phyloP scores from a whole-genome alignment of 2,888 invertebrate species.

The Sphinx pinastri region DNA sequence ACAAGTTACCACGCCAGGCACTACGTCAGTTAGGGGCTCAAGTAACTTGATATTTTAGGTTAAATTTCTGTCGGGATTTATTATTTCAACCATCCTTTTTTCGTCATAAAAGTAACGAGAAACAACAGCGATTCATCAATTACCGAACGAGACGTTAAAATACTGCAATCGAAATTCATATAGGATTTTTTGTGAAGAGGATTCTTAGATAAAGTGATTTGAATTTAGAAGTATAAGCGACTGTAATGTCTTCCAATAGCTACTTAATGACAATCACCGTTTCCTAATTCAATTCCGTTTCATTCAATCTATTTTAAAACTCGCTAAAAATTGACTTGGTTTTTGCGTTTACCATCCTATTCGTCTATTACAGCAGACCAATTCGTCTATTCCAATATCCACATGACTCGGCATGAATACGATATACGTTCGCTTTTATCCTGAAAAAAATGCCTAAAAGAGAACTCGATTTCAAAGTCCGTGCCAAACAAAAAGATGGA shows the following conservation, averaged over 20 bases:
- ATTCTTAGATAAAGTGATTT: too few relatives aligned
- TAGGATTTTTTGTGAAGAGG: too few relatives aligned
- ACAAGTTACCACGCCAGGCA: slow-evolving; percentile 24
- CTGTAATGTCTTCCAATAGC: not conserved
- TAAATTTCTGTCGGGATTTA: slow-evolving; percentile 22
- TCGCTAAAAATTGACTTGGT: not conserved
- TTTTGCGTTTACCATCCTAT: not conserved
- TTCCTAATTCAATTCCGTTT: too few relatives aligned
- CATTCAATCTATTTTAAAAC: too few relatives aligned
- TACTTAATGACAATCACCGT: not conserved
- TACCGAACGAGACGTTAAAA: not conserved
- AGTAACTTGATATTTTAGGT: slow-evolving; percentile 27
- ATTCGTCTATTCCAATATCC: slow-evolving; percentile 14
- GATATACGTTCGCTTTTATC: slow-evolving; percentile 14
- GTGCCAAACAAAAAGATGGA: slow-evolving; percentile 22
- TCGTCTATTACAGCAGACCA: not conserved
- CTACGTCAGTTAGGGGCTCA: slow-evolving; percentile 16
- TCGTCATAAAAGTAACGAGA: slow-evolving; percentile 5
- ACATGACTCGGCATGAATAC: slow-evolving; percentile 6
- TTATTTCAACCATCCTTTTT: slow-evolving; percentile 19
- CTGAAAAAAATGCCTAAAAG: slow-evolving; percentile 1
- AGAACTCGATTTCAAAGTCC: slow-evolving; percentile 16
- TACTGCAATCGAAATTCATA: too few relatives aligned
- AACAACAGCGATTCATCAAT: slow-evolving; percentile 21
- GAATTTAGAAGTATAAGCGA: too few relatives aligned